These are phyloP conservation scores for Triplophysa dalaica DNA, from an alignment of 2,113 vertebrate species.

Conservation along the genomic window DNA sequence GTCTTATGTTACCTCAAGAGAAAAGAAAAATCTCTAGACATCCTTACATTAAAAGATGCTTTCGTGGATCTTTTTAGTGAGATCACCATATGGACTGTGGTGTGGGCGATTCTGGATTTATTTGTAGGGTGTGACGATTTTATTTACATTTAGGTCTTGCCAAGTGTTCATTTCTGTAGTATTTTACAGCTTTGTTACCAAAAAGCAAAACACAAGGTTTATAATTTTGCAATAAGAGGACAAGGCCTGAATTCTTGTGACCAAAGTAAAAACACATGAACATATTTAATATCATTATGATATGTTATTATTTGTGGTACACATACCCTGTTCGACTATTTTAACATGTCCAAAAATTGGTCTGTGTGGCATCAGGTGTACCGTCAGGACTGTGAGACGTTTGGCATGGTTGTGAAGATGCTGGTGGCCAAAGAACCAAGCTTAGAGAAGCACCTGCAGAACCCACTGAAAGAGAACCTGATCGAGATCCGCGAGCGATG, in stretches of 20 bases:
- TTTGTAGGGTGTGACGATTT: background rate
- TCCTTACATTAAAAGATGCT: conserved; percentile 8
- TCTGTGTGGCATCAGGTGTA: conserved; percentile 78
- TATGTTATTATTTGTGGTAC: no score
- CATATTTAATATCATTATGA: no score
- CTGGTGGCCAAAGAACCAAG: conserved; percentile 94
- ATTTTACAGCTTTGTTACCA: no score
- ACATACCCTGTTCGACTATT: background rate
- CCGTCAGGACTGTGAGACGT: conserved; percentile 96
- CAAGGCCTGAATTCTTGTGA: no score
- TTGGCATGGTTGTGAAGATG: conserved; percentile 99
- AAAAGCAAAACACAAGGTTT: no score
- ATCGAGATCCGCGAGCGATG: conserved; percentile 96
- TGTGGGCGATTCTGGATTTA: background rate
- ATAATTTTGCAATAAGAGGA: no score
- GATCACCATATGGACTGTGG: background rate
- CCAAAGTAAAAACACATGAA: no score
- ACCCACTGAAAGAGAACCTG: conserved; percentile 91
- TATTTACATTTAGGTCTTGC: no score
- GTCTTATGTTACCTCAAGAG: background rate
- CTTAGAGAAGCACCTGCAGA: conserved; percentile 92
- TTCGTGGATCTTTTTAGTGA: background rate
- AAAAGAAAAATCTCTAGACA: background rate
- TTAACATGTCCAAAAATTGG: background rate
- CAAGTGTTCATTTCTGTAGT: no score